Conservation (phyloP, 2,797 vertebrate genomes). For the Erpetoichthys calabaricus region DNA sequence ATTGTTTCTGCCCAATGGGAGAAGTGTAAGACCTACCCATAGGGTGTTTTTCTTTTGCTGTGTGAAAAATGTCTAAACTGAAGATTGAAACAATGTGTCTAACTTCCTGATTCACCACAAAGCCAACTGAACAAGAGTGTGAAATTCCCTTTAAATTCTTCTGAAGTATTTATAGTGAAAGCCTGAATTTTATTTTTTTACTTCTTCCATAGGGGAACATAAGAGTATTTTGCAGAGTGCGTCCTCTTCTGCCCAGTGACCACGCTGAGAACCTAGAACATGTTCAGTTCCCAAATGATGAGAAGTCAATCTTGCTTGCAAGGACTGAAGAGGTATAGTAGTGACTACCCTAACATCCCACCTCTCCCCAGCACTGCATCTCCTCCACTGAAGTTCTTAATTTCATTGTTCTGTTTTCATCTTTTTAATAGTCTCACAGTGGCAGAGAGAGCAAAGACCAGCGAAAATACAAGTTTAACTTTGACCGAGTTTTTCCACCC, state of each 20-base stretch:
- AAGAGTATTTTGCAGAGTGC: slow-evolving; percentile 76
- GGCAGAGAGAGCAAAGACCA: slow-evolving; percentile 52
- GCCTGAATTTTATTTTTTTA: background rate
- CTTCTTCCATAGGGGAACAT: slow-evolving; percentile 61
- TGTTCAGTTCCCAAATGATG: slow-evolving; percentile 44
- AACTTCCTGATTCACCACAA: no score
- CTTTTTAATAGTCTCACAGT: slow-evolving; percentile 50
- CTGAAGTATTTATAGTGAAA: background rate
- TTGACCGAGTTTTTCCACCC: slow-evolving; percentile 71
- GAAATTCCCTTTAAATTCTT: no score
- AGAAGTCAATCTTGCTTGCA: slow-evolving; percentile 43
- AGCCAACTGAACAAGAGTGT: no score
- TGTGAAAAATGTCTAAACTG: no score
- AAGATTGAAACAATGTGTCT: no score
- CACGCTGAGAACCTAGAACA: slow-evolving; percentile 28
- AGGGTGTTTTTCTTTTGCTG: no score
- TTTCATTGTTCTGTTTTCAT: background rate
- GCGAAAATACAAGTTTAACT: slow-evolving; percentile 66
- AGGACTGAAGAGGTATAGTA: slow-evolving; percentile 55
- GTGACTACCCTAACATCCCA: background rate
- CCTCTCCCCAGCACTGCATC: background rate
- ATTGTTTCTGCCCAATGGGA: no score
- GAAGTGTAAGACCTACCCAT: no score
- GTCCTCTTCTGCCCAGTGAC: slow-evolving; percentile 45
- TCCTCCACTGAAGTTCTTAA: background rate